Base-by-base conservation (phyloP, 2,888 invertebrate species). In the Phoronis australis region DNA sequence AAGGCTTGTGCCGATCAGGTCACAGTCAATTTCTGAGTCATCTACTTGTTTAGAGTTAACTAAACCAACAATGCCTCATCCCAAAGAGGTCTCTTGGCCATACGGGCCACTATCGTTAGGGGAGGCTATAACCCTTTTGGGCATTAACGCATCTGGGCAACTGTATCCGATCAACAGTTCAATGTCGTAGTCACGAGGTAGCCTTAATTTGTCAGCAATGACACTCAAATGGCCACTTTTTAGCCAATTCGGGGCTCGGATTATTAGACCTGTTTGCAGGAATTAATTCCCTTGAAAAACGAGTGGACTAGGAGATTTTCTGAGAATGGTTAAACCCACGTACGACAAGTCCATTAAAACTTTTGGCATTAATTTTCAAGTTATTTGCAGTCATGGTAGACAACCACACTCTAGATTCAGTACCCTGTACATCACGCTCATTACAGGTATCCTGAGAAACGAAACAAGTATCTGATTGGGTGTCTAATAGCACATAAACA, bases 391-490 rank as follows among this genome's bases (percentile, higher is more conserved):
- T 42, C 54, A 54, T 54, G 1, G 58, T 61, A 18, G 59, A 53
- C 4, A 60, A 45, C 2, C 18, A 35, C 37, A 61, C 38, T n/a
- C 37, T 45, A 4, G 45, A 46, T 12, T 9, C 24, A 21, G 27
- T 35, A 37, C 51, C 47, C 12, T 47, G 24, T 6, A 48, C 20
- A 25, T 48, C 48, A 9, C 58, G 37, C 3, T 42, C 37, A 24
- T 50, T 44, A 24, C 26, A 40, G 9, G 55, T 56, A 21, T 45
- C 39, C 4, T 53, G 41, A 20, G 49, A 31, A 24, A 60, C 41
- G 45, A 61, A 62, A 4, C 51, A 47, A 9, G 59, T 57, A 42
- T 63, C 60, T 12, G 55, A 55, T 46, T 59, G 58, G 4, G 59
- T 47, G 45, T 63, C 60, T 21, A 62, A 40, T 20, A 60, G 22